Conservation (phyloP, 1,140 invertebrate genomes). For the Notospermus geniculatus region DNA sequence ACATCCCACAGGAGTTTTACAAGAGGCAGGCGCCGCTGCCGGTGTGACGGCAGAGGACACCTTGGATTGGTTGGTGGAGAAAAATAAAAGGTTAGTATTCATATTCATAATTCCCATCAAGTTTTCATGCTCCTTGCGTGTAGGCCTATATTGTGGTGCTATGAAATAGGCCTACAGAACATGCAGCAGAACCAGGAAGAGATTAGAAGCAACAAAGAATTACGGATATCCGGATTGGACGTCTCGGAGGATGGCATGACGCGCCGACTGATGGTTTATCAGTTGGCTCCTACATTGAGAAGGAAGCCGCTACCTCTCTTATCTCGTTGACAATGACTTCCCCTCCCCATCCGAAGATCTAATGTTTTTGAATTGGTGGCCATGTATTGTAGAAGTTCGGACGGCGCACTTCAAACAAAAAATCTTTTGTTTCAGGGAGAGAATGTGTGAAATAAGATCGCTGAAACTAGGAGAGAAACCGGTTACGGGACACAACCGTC, state of each 20-base stretch:
- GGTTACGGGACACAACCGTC: constrained; percentile 38
- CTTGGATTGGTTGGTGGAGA: constrained; percentile 20
- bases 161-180: too few species aligned
- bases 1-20: not conserved
- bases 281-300: not conserved
- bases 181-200: too few species aligned
- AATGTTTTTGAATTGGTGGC: not conserved
- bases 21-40: not conserved
- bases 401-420: too few species aligned
- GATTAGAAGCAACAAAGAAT: too few species aligned
- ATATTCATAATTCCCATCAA: too few species aligned
- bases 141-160: too few species aligned
- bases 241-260: too few species aligned
- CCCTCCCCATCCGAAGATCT: too few species aligned
- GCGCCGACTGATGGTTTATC: not conserved
- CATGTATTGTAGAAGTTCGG: not conserved
- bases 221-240: too few species aligned
- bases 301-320: too few species aligned
- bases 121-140: too few species aligned
- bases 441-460: constrained; percentile 42
- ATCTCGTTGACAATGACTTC: too few species aligned
- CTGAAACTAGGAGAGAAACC: constrained; percentile 39
- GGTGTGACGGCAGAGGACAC: not conserved
- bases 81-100: constrained; percentile 25
- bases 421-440: constrained; percentile 40